phyloP scores from a whole-genome alignment of 2,888 invertebrate species.

The Drosophila nr. medialis region DNA sequence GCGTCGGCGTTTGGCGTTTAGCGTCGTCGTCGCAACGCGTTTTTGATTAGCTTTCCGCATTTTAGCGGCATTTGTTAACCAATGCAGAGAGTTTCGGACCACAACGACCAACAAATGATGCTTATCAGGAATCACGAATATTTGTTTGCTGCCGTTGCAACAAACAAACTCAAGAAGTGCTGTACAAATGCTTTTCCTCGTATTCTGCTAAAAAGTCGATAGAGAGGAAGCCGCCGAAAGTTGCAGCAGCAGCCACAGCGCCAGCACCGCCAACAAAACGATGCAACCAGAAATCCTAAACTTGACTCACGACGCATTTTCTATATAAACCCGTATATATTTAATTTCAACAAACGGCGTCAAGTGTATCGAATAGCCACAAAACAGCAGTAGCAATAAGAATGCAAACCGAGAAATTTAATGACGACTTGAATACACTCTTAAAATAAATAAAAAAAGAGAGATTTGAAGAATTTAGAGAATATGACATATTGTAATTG shows the following conservation, averaged over 20 bases:
- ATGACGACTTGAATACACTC: slow-evolving; percentile 20
- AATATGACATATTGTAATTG: not conserved
- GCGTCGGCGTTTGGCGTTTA: slow-evolving; percentile 22
- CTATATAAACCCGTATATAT: slow-evolving; percentile 59
- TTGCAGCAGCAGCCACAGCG: slow-evolving; percentile 17
- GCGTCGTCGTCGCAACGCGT: slow-evolving; percentile 76
- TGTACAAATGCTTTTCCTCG: slow-evolving; percentile 71
- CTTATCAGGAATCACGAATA: slow-evolving; percentile 85
- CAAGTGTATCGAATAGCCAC: slow-evolving; percentile 78
- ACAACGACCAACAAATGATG: slow-evolving; percentile 73
- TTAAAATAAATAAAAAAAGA: not conserved
- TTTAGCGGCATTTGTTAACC: slow-evolving; percentile 74
- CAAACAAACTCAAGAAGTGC: slow-evolving; percentile 78
- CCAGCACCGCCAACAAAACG: slow-evolving; percentile 42
- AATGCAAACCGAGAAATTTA: not conserved
- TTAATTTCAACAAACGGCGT: slow-evolving; percentile 66
- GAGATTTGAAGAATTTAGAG: no score
- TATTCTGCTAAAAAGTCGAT: slow-evolving; percentile 37
- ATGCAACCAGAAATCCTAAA: slow-evolving; percentile 73
- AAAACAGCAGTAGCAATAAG: slow-evolving; percentile 17
- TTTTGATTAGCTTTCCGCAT: slow-evolving; percentile 83
- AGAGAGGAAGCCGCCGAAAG: slow-evolving; percentile 12
- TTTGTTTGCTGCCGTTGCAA: slow-evolving; percentile 78
- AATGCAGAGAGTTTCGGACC: slow-evolving; percentile 47
- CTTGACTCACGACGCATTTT: slow-evolving; percentile 82